phyloP scores from a whole-genome alignment of 2,888 invertebrate species.

The Cerceris ruficornis region DNA sequence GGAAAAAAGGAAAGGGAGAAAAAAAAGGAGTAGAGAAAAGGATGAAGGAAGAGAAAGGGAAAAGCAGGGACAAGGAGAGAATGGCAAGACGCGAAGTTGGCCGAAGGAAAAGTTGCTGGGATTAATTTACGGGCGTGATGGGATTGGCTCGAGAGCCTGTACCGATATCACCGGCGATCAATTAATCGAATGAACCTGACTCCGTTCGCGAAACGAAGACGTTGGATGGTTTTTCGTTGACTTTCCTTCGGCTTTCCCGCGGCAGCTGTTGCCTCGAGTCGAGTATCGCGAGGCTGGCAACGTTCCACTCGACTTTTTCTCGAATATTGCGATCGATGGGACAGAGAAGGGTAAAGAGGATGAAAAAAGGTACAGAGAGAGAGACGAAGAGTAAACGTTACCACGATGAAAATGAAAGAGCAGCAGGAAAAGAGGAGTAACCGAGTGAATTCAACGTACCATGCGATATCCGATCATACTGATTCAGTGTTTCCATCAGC shows the following conservation, averaged over 20 bases:
- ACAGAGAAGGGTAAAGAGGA: not conserved
- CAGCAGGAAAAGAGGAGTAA: conserved; percentile 39
- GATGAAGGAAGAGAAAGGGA: conserved; percentile 2
- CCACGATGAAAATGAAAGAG: conserved; percentile 25
- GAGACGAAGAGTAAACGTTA: not conserved
- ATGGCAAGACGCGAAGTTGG: conserved; percentile 5
- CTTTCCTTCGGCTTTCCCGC: conserved; percentile 22
- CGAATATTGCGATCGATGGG: conserved; percentile 49
- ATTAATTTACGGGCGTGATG: conserved; percentile 57
- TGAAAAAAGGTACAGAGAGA: not conserved
- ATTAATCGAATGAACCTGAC: conserved; percentile 56
- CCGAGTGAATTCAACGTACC: conserved; percentile 50
- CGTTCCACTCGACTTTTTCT: conserved; percentile 42
- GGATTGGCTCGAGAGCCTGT: conserved; percentile 35
- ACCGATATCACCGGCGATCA: conserved; percentile 59
- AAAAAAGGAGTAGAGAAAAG: not conserved
- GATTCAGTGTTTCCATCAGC: conserved; percentile 53
- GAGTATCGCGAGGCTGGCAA: conserved; percentile 19
- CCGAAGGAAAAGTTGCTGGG: conserved; percentile 41
- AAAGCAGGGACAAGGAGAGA: conserved; percentile 9
- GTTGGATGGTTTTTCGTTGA: conserved; percentile 9
- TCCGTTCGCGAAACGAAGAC: conserved; percentile 23
- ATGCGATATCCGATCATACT: conserved; percentile 55
- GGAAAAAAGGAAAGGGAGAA: not conserved
- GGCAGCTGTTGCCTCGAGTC: conserved; percentile 51